These are phyloP conservation scores for Knipowitschia caucasica DNA, from an alignment of 2,797 vertebrate species.

Conservation along the genomic window DNA sequence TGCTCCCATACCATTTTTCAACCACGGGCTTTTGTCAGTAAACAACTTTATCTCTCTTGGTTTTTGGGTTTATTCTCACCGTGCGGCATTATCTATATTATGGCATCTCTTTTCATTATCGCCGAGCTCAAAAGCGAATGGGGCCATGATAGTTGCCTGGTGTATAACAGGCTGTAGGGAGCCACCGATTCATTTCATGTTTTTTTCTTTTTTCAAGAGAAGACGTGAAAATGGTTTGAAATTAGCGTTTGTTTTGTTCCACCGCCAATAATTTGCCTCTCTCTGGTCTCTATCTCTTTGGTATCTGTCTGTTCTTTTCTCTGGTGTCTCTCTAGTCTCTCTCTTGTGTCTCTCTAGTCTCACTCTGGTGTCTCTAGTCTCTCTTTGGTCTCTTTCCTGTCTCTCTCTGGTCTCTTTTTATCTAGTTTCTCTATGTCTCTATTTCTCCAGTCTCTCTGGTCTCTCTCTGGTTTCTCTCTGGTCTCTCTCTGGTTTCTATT, in stretches of 20 bases:
- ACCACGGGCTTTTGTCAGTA: conserved; percentile 61
- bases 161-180: conserved; percentile 24
- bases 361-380: too few species aligned
- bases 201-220: conserved; percentile 7
- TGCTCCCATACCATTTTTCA: conserved; percentile 57
- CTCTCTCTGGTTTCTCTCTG: too few species aligned
- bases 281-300: too few species aligned
- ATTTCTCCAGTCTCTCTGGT: too few species aligned
- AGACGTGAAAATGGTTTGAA: background rate
- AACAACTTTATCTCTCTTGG: conserved; percentile 64
- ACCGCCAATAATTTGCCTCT: too few species aligned
- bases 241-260: conserved; percentile 2
- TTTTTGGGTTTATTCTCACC: conserved; percentile 58
- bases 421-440: too few species aligned
- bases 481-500: too few species aligned
- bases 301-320: too few species aligned
- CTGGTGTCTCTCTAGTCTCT: too few species aligned
- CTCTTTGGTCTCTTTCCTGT: too few species aligned
- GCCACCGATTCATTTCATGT: conserved; percentile 28
- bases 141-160: conserved; percentile 45
- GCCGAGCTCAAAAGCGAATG: conserved; percentile 48
- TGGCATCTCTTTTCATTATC: conserved; percentile 64
- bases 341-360: too few species aligned
- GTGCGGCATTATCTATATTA: conserved; percentile 63
- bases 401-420: too few species aligned